Percentiles rank a stretch among this genome's conserved stretches.
These are phyloP conservation scores for Pharmacophagus antenor DNA, from an alignment of 2,888 invertebrate genomes.

Conservation along the genomic window DNA sequence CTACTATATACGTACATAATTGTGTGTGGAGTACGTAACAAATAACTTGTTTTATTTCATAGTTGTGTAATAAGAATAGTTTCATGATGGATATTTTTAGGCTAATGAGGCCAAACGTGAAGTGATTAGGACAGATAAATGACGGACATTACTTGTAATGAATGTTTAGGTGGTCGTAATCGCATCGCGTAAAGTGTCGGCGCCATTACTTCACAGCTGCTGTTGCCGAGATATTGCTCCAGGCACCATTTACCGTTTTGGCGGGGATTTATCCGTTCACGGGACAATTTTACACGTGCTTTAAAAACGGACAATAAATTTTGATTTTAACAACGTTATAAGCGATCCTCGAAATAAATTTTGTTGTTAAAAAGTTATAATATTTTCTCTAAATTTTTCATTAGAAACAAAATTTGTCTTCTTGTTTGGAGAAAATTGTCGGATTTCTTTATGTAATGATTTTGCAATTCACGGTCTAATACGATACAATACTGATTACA, in stretches of 20 bases:
- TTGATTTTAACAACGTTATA: slow-evolving; percentile 27
- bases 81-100: slow-evolving; percentile 23
- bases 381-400: background rate
- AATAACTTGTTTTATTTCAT: slow-evolving; percentile 24
- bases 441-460: too few relatives aligned
- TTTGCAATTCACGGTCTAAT: too few relatives aligned
- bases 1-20: slow-evolving; percentile 31
- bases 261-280: slow-evolving; percentile 63
- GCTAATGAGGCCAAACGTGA: slow-evolving; percentile 46
- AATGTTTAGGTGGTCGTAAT: slow-evolving; percentile 81
- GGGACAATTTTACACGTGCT: slow-evolving; percentile 50
- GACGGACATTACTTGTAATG: slow-evolving; percentile 80
- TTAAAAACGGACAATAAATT: slow-evolving; percentile 26
- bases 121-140: slow-evolving; percentile 80
- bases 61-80: slow-evolving; percentile 21
- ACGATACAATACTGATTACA: too few relatives aligned
- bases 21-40: slow-evolving; percentile 14
- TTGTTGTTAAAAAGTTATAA: background rate
- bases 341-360: slow-evolving; percentile 6
- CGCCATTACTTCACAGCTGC: slow-evolving; percentile 79
- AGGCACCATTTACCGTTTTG: slow-evolving; percentile 67
- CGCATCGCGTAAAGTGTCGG: slow-evolving; percentile 79
- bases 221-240: slow-evolving; percentile 76
- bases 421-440: too few relatives aligned
- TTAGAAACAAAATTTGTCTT: too few relatives aligned